phyloP scores from a whole-genome alignment of 2,113 vertebrate genomes.

The Laticauda colubrina region DNA sequence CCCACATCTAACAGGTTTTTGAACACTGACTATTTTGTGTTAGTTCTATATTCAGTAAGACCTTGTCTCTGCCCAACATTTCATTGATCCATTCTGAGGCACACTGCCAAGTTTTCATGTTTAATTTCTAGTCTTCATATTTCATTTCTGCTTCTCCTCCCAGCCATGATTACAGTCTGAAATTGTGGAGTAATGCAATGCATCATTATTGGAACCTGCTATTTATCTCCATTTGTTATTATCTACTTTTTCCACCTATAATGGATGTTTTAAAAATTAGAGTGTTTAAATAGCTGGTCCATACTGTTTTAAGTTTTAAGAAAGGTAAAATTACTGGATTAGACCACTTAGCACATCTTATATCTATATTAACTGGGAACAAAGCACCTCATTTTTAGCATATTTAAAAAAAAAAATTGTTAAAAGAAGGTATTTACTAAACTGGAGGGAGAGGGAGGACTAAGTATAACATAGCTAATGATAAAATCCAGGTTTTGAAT shows the following conservation, averaged over 20 bases:
- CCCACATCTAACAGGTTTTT: background rate
- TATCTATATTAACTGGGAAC: slow-evolving; percentile 26
- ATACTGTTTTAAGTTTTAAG: slow-evolving; percentile 27
- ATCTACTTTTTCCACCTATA: slow-evolving; percentile 28
- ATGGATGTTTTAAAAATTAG: slow-evolving; percentile 30
- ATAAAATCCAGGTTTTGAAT: slow-evolving; percentile 3
- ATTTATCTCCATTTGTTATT: slow-evolving; percentile 31
- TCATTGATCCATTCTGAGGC: background rate
- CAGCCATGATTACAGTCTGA: slow-evolving; percentile 7
- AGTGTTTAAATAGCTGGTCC: slow-evolving; percentile 18
- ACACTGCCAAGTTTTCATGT: background rate
- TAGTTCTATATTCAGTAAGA: background rate
- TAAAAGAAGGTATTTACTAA: slow-evolving; percentile 25
- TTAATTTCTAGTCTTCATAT: slow-evolving; percentile 6
- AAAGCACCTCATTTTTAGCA: slow-evolving; percentile 15
- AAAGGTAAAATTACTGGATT: slow-evolving; percentile 31
- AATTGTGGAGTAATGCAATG: slow-evolving; percentile 20
- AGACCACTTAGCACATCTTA: slow-evolving; percentile 18
- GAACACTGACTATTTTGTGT: background rate
- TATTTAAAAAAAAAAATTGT: slow-evolving; percentile 11
- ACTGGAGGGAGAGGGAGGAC: background rate
- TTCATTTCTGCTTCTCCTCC: background rate
- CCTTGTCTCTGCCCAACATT: background rate
- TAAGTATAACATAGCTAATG: background rate
- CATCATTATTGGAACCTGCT: slow-evolving; percentile 27